phyloP scores from a whole-genome alignment of 2,113 vertebrate genomes.

The Corythornis madagascariensis region DNA sequence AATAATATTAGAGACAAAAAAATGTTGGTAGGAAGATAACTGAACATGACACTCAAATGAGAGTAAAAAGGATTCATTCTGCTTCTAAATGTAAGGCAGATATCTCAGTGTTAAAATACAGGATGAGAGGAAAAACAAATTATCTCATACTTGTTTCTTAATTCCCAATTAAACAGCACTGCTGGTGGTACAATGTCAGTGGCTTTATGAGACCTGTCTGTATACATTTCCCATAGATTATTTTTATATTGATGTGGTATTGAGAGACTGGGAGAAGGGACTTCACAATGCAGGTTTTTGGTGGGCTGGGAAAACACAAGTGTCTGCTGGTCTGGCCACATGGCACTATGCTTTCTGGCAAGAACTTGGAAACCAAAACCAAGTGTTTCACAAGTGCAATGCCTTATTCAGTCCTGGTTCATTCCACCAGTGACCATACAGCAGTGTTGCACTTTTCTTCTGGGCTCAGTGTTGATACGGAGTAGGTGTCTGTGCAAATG shows the following conservation, averaged over 20 bases:
- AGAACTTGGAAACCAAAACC: neutral
- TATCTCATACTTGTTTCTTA: neutral
- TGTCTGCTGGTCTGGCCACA: neutral
- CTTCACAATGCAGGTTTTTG: neutral
- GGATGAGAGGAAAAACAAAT: neutral
- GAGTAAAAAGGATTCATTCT: neutral
- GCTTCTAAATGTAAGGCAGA: neutral
- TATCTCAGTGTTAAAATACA: neutral
- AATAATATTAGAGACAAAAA: neutral
- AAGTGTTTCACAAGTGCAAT: neutral
- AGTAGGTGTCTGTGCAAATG: neutral
- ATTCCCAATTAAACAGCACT: neutral
- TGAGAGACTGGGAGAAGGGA: neutral
- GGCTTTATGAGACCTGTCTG: rapidly evolving
- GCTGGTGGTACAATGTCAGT: neutral
- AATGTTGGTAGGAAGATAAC: neutral
- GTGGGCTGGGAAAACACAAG: neutral
- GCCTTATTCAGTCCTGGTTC: neutral
- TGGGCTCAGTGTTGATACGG: neutral
- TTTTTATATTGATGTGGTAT: rapidly evolving
- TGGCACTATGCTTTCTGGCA: neutral
- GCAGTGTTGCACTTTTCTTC: neutral
- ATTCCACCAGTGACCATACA: neutral
- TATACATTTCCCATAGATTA: neutral
- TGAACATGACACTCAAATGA: neutral